Conservation (phyloP, 2,888 invertebrate genomes). For the Synergus gifuensis region DNA sequence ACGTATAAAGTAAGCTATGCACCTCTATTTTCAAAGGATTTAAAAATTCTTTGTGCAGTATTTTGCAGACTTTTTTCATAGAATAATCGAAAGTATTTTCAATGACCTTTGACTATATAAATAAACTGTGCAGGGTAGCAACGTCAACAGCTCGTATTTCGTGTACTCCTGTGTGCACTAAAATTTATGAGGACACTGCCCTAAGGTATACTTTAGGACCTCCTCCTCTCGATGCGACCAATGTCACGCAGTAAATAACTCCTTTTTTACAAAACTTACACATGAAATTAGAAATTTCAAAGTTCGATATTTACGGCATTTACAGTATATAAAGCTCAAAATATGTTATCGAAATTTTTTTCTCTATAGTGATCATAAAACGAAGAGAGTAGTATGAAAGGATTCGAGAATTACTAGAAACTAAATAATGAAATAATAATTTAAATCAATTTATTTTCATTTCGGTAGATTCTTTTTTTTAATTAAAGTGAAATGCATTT, state of each 20-base stretch:
- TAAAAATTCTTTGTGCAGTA: not conserved
- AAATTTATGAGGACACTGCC: constrained; percentile 39
- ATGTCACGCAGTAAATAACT: constrained; percentile 22
- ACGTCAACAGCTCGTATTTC: constrained; percentile 34
- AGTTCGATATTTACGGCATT: not conserved
- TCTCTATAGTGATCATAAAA: not conserved
- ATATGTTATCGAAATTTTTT: no score
- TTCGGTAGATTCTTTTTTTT: not conserved
- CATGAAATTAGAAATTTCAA: not conserved
- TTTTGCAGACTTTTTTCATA: not conserved
- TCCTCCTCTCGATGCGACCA: constrained; percentile 25
- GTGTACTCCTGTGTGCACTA: constrained; percentile 24
- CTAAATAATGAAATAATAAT: not conserved
- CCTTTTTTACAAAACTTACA: constrained; percentile 17
- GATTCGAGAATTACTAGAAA: not conserved
- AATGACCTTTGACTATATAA: constrained; percentile 8
- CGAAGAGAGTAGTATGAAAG: not conserved
- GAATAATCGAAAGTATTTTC: constrained; percentile 4
- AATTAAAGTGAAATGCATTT: constrained; percentile 16
- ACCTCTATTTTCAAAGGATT: not conserved
- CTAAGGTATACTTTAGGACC: constrained; percentile 28
- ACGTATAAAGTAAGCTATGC: not conserved
- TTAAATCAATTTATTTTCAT: not conserved
- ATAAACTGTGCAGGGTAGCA: not conserved
- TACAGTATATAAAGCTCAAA: not conserved